Conservation (phyloP, 2,888 invertebrate genomes). For the Spilosoma lubricipeda region DNA sequence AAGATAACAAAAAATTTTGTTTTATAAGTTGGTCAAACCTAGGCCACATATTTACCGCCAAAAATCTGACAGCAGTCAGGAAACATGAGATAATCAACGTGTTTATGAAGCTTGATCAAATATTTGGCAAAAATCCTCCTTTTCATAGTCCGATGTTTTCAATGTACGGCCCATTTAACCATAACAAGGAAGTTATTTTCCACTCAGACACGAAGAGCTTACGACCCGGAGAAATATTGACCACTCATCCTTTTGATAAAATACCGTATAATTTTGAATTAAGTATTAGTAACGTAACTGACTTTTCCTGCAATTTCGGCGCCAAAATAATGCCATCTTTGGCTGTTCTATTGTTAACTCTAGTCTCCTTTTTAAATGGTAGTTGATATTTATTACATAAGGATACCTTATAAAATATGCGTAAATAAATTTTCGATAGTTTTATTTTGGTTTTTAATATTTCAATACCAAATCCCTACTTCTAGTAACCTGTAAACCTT, state of each 20-base stretch:
- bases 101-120: slow-evolving; percentile 89
- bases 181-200: slow-evolving; percentile 88
- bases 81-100: slow-evolving; percentile 90
- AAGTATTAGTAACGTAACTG: slow-evolving; percentile 57
- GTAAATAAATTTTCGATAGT: slow-evolving; percentile 15
- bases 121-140: slow-evolving; percentile 88
- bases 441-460: background rate
- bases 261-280: slow-evolving; percentile 78
- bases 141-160: slow-evolving; percentile 88
- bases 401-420: slow-evolving; percentile 29
- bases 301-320: slow-evolving; percentile 60
- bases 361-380: slow-evolving; percentile 62
- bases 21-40: slow-evolving; percentile 89
- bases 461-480: background rate
- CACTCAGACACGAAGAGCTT: slow-evolving; percentile 84
- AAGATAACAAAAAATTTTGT: slow-evolving; percentile 82
- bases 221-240: slow-evolving; percentile 63
- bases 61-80: slow-evolving; percentile 84
- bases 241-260: slow-evolving; percentile 69
- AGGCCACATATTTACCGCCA: slow-evolving; percentile 89
- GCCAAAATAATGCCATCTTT: slow-evolving; percentile 56
- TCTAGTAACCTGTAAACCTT: too few species aligned
- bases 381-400: slow-evolving; percentile 28
- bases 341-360: slow-evolving; percentile 56
- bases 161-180: slow-evolving; percentile 90